Evolutionary conservation across 64 coral and sea anemone species (phyloP).

Genomic region (Acropora tenuis): DNA sequence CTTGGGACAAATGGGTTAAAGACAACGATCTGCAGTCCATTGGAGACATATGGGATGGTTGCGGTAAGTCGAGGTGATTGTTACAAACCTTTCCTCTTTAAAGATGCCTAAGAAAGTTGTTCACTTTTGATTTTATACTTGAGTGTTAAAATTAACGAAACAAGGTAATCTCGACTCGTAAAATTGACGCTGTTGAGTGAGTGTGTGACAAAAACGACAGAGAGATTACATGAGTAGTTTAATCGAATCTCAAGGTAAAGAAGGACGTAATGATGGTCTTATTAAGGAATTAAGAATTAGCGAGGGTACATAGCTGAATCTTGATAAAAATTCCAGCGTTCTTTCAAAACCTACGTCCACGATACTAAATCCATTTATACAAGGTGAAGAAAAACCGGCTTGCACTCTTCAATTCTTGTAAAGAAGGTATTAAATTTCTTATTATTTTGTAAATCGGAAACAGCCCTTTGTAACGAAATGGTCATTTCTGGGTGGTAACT

Average conservation of each 20-base stretch:
- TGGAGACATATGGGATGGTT: conserved; percentile 63
- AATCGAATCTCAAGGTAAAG: no score
- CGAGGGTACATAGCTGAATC: no score
- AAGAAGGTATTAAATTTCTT: neutral
- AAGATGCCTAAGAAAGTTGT: neutral
- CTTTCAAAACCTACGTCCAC: no score
- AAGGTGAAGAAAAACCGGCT: no score
- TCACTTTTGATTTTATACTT: neutral
- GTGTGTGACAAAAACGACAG: no score
- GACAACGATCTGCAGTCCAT: conserved; percentile 21
- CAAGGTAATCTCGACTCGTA: no score
- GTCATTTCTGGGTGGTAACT: conserved; percentile 5
- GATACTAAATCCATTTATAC: no score
- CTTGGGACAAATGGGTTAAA: conserved; percentile 54
- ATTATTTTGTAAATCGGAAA: neutral
- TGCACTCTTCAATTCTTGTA: neutral
- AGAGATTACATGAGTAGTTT: no score
- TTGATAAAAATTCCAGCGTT: no score
- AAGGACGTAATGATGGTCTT: no score
- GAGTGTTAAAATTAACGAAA: no score
- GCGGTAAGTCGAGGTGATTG: conserved; percentile 31
- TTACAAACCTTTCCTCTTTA: neutral
- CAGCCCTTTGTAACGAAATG: neutral
- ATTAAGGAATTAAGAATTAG: no score
- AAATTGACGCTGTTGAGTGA: neutral